Evolutionary conservation across 2,113 vertebrate genomes (phyloP).

Genomic region (Dunckerocampus dactyliophorus): DNA sequence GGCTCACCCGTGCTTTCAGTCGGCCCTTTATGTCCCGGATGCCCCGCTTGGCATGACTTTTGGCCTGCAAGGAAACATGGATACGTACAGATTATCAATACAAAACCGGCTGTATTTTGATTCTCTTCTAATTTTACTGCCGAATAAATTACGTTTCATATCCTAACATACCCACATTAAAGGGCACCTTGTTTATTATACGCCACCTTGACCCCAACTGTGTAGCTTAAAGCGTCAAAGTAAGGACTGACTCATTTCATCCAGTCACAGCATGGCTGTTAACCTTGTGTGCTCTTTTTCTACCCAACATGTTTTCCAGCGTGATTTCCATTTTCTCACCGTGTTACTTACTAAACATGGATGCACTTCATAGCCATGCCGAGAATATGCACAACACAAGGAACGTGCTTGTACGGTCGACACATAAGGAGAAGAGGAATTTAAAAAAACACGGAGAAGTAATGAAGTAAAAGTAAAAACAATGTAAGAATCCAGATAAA

Average conservation of each 20-base stretch:
- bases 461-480: no score
- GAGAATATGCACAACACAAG: no score
- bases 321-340: background rate
- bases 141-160: constrained; percentile 64
- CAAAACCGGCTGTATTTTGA: constrained; percentile 59
- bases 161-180: constrained; percentile 46
- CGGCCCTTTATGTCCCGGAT: constrained; percentile 90
- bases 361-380: no score
- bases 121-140: constrained; percentile 54
- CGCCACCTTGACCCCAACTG: constrained; percentile 16
- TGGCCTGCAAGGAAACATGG: constrained; percentile 74
- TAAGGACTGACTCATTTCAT: background rate
- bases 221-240: constrained; percentile 20
- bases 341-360: no score
- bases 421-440: no score
- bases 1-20: constrained; percentile 86
- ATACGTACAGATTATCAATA: constrained; percentile 43
- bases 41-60: constrained; percentile 90
- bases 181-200: constrained; percentile 27
- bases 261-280: background rate
- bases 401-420: no score
- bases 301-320: background rate
- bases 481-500: no score
- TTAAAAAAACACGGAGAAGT: no score
- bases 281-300: background rate